phyloP scores from a whole-genome alignment of 1,140 invertebrate species.

The Euborellia annulipes region DNA sequence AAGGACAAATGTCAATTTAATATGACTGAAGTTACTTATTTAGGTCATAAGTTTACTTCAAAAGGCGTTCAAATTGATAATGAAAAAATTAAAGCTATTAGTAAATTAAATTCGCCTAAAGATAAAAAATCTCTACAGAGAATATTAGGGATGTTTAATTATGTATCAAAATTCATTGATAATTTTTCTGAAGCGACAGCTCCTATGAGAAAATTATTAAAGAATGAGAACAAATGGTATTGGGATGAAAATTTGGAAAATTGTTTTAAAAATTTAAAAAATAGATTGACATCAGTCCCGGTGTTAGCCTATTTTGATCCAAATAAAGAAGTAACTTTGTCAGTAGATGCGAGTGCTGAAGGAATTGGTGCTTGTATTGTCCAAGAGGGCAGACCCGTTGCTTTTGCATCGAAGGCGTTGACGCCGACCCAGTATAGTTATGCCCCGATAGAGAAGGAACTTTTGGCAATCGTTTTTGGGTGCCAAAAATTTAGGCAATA shows the following conservation, averaged over 20 bases:
- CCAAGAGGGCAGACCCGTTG: conserved; percentile 20
- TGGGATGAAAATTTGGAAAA: conserved; percentile 18
- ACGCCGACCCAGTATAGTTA: conserved; percentile 18
- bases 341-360: conserved; percentile 9
- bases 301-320: conserved; percentile 19
- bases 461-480: conserved; percentile 30
- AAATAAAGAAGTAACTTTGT: conserved; percentile 7
- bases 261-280: too few relatives aligned
- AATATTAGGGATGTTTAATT: conserved; percentile 25
- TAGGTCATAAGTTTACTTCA: neutral
- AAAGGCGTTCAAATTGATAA: conserved; percentile 3
- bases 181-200: conserved; percentile 17
- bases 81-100: neutral
- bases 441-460: conserved; percentile 31
- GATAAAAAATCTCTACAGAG: neutral
- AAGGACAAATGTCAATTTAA: conserved; percentile 1
- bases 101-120: neutral
- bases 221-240: conserved; percentile 16
- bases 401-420: conserved; percentile 19
- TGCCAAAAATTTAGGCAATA: conserved; percentile 26
- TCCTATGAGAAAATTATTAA: conserved; percentile 17
- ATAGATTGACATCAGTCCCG: conserved; percentile 14
- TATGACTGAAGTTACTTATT: neutral
- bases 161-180: conserved; percentile 24
- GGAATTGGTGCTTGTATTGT: conserved; percentile 16